Percentiles rank a stretch among this genome's conserved stretches.
These are phyloP conservation scores for Anastatus disparis DNA, from an alignment of 1,140 invertebrate species.

Conservation along the genomic window DNA sequence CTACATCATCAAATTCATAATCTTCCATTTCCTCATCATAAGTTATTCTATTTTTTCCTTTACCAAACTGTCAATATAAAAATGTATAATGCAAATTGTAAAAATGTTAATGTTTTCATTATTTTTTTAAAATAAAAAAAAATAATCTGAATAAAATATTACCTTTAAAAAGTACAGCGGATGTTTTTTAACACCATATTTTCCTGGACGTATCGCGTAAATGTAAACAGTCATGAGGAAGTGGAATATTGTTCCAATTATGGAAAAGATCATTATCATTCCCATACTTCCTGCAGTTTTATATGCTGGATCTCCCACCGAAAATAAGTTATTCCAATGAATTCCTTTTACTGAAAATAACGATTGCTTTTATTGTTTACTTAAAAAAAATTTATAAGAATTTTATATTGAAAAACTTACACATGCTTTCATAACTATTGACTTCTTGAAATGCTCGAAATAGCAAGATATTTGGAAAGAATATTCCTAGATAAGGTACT, in stretches of 20 bases:
- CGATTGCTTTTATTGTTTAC: constrained; percentile 1
- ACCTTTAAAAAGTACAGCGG: constrained; percentile 69
- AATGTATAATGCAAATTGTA: not conserved
- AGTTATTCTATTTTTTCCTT: constrained; percentile 54
- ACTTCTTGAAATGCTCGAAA: constrained; percentile 50
- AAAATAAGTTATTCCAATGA: constrained; percentile 70
- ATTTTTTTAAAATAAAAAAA: constrained; percentile 6
- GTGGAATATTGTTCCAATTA: constrained; percentile 65
- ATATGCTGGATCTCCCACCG: constrained; percentile 67
- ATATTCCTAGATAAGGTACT: constrained; percentile 49
- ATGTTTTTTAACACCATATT: constrained; percentile 66
- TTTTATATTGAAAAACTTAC: constrained; percentile 39
- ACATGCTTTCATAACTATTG: constrained; percentile 50
- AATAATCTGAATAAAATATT: constrained; percentile 47
- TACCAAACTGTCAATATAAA: constrained; percentile 48
- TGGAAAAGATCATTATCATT: constrained; percentile 64
- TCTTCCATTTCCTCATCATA: constrained; percentile 46
- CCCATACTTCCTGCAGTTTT: constrained; percentile 64
- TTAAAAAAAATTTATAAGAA: constrained; percentile 19
- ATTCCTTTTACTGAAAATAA: constrained; percentile 66
- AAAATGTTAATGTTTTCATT: not conserved
- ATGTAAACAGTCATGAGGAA: constrained; percentile 67
- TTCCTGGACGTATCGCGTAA: constrained; percentile 67
- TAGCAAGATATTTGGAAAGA: constrained; percentile 52
- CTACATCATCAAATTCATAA: constrained; percentile 49